Conservation (phyloP, 1,140 invertebrate species). For the Drosophila micromelanica region DNA sequence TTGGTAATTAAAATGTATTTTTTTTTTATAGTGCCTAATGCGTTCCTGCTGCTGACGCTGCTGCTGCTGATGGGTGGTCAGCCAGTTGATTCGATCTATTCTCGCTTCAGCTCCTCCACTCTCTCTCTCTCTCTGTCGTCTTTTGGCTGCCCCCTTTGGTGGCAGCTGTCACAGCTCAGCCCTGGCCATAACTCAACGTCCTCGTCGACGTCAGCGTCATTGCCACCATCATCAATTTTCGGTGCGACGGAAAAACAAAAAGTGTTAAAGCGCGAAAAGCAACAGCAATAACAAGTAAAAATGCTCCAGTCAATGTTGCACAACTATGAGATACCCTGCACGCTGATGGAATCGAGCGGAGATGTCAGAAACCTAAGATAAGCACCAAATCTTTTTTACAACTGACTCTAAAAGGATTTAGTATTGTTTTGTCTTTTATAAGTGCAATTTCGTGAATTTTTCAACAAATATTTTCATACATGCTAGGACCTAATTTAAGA, state of each 20-base stretch:
- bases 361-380: too few species aligned
- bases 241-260: slow-evolving; percentile 22
- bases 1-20: slow-evolving; percentile 80
- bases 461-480: too few species aligned
- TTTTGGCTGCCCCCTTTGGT: background rate
- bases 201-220: slow-evolving; percentile 39
- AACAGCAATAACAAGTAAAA: slow-evolving; percentile 19
- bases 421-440: too few species aligned
- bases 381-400: too few species aligned
- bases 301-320: too few species aligned
- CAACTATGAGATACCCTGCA: too few species aligned
- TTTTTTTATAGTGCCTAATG: slow-evolving; percentile 54
- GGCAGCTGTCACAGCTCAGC: slow-evolving; percentile 68
- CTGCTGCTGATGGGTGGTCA: slow-evolving; percentile 57
- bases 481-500: too few species aligned
- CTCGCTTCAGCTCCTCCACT: background rate
- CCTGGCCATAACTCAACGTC: slow-evolving; percentile 60
- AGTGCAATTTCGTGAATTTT: too few species aligned
- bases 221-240: slow-evolving; percentile 71
- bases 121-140: background rate
- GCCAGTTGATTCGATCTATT: background rate
- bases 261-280: slow-evolving; percentile 78
- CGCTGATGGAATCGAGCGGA: too few species aligned
- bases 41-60: background rate
- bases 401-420: too few species aligned